These are phyloP conservation scores for Panopea generosa DNA, from an alignment of 2,888 invertebrate genomes.

Conservation along the genomic window DNA sequence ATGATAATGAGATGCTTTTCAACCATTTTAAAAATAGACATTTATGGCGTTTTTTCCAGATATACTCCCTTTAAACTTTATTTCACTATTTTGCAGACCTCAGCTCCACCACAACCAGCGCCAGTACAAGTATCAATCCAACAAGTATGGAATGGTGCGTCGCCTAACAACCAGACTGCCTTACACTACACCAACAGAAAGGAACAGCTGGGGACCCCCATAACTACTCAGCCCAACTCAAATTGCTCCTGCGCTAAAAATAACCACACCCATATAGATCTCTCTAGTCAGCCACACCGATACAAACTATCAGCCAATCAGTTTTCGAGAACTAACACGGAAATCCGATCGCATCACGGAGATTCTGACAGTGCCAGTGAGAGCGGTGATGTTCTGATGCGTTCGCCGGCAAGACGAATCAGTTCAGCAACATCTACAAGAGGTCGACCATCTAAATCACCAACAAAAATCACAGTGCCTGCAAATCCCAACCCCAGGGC, in stretches of 20 bases:
- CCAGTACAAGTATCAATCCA: constrained; percentile 42
- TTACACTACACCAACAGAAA: constrained; percentile 58
- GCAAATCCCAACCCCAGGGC: constrained; percentile 49
- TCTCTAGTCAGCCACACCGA: constrained; percentile 63
- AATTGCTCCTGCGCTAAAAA: constrained; percentile 42
- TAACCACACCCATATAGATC: constrained; percentile 45
- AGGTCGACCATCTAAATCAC: constrained; percentile 45
- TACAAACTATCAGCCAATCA: constrained; percentile 60
- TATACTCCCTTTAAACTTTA: no score
- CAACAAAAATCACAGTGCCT: constrained; percentile 69
- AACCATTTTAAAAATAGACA: no score
- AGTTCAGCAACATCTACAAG: constrained; percentile 53
- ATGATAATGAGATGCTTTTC: no score
- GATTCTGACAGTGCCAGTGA: constrained; percentile 65
- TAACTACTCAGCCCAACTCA: constrained; percentile 15
- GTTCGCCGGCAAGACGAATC: constrained; percentile 38
- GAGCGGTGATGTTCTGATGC: constrained; percentile 39
- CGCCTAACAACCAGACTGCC: constrained; percentile 10
- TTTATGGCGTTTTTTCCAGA: no score
- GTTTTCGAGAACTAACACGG: constrained; percentile 44
- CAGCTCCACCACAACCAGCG: constrained; percentile 35
- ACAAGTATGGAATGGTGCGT: constrained; percentile 30
- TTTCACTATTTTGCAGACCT: constrained; percentile 26
- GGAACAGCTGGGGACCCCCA: constrained; percentile 42
- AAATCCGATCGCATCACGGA: constrained; percentile 20